Base-by-base conservation (phyloP, 2,888 invertebrate genomes). In the Agapetus fuscipes region DNA sequence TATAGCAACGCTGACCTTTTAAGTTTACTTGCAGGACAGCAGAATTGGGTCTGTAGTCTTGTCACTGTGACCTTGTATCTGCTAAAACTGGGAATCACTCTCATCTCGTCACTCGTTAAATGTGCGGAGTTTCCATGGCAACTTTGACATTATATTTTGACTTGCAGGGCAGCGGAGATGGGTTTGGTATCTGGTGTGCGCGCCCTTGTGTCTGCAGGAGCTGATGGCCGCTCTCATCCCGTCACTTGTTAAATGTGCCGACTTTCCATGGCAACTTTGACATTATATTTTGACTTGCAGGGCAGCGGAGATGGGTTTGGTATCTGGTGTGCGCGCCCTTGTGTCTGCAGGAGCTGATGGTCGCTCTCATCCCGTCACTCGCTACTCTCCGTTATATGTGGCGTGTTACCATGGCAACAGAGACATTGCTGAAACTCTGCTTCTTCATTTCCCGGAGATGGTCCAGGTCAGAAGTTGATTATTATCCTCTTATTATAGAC, bases 191-290 rank as follows among this genome's bases (percentile, higher is more conserved):
- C 80, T 20, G 78, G 89, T 15, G 90, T 90, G 1, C 70, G 80
- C 46, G 66, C 82, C 3, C 67, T 97, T 17, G 63, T 93, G 17
- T 81, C 81, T 12, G 72, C 82, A 39, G 87, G 88, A 2, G 89
- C 91, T 0, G 93, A 94, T 64, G 88, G 90, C 1, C 75, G 91
- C 37, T 81, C 83, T 20, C 93, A 94, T 63, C 82, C 90, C 0
- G 84, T 88, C 17, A 94, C 94, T 2, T 83, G 85, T 54, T 93
- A 95, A 94, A 95, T 62, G 84, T 89, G 37, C 87, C 94, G 3
- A 83, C 85, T 46, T 87, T 88, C 54, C 85, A 86, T 55, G 93
- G 93, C 0, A 82, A 87, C 55, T 64, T 70, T 47, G 82, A 83
- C 30, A 83, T 91, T 41, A n/a, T n/a, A n/a, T n/a, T n/a, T n/a